Evolutionary conservation across 2,888 invertebrate genomes (phyloP).

Genomic region (Cheilosia pagana): DNA sequence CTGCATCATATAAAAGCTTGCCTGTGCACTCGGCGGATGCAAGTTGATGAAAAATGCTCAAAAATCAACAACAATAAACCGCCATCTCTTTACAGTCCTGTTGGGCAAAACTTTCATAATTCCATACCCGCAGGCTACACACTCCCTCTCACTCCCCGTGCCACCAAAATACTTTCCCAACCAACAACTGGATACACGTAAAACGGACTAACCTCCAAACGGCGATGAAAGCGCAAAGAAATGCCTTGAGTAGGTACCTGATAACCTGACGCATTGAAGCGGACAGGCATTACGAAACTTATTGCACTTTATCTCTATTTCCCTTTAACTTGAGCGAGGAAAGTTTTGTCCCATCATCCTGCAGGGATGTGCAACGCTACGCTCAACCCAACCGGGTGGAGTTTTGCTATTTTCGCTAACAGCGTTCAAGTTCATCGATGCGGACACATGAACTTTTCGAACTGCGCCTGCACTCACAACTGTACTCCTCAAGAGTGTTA

Average conservation of each 20-base stretch:
- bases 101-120: conserved; percentile 48
- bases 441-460: conserved; percentile 60
- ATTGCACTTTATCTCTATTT: conserved; percentile 72
- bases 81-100: conserved; percentile 30
- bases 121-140: conserved; percentile 2
- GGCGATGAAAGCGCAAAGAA: conserved; percentile 19
- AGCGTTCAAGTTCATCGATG: conserved; percentile 64
- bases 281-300: conserved; percentile 73
- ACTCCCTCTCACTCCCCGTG: background rate
- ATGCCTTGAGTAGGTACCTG: conserved; percentile 58
- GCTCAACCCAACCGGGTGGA: conserved; percentile 14
- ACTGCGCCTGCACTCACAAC: conserved; percentile 29
- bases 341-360: conserved; percentile 41
- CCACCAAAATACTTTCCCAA: background rate
- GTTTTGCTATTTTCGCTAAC: conserved; percentile 69
- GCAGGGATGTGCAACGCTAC: background rate
- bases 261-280: conserved; percentile 72
- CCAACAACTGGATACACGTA: background rate
- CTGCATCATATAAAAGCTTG: conserved; percentile 29
- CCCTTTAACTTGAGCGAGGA: conserved; percentile 48
- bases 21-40: conserved; percentile 16
- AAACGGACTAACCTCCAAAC: conserved; percentile 19
- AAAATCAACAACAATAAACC: conserved; percentile 56
- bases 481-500: conserved; percentile 16
- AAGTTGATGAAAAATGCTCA: conserved; percentile 51